These are phyloP conservation scores for Peromyscus maniculatus DNA, from an alignment of 2,113 vertebrate genomes.

Conservation along the genomic window DNA sequence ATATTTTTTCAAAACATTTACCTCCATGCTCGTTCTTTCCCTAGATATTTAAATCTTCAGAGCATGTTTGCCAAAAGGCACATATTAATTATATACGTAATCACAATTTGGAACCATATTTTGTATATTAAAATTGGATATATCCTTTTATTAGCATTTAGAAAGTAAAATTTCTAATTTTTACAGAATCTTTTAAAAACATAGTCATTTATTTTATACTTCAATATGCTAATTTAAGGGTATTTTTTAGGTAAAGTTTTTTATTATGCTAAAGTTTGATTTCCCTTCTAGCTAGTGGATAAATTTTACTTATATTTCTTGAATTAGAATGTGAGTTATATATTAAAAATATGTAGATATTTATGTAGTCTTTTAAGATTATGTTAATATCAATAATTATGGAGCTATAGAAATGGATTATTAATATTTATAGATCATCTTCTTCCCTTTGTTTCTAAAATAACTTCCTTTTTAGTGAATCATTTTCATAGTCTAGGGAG, in stretches of 20 bases:
- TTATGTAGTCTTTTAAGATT: slow-evolving; percentile 37
- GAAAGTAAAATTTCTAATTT: slow-evolving; percentile 70
- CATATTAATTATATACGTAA: slow-evolving; percentile 28
- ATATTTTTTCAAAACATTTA: slow-evolving; percentile 59
- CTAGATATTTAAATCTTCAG: slow-evolving; percentile 73
- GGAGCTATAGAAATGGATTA: slow-evolving; percentile 39
- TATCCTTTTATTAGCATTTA: slow-evolving; percentile 23
- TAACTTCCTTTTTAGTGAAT: slow-evolving; percentile 30
- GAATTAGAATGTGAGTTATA: slow-evolving; percentile 5
- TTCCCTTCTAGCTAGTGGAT: slow-evolving; percentile 47
- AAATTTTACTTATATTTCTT: slow-evolving; percentile 52
- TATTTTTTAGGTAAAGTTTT: slow-evolving; percentile 43
- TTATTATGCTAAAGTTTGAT: slow-evolving; percentile 25
- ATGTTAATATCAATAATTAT: slow-evolving; percentile 15
- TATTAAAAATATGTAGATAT: slow-evolving; percentile 48
- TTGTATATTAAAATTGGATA: slow-evolving; percentile 64
- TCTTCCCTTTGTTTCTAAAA: slow-evolving; percentile 39
- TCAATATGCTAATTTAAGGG: slow-evolving; percentile 36
- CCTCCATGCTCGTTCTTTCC: slow-evolving; percentile 69
- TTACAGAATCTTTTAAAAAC: slow-evolving; percentile 57
- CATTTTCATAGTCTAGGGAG: slow-evolving; percentile 53
- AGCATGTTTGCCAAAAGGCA: slow-evolving; percentile 58
- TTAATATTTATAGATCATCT: slow-evolving; percentile 48
- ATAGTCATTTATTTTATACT: slow-evolving; percentile 59
- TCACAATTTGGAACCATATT: slow-evolving; percentile 47